Conservation (phyloP, 1,140 invertebrate genomes). For the Zaprionus taronus region DNA sequence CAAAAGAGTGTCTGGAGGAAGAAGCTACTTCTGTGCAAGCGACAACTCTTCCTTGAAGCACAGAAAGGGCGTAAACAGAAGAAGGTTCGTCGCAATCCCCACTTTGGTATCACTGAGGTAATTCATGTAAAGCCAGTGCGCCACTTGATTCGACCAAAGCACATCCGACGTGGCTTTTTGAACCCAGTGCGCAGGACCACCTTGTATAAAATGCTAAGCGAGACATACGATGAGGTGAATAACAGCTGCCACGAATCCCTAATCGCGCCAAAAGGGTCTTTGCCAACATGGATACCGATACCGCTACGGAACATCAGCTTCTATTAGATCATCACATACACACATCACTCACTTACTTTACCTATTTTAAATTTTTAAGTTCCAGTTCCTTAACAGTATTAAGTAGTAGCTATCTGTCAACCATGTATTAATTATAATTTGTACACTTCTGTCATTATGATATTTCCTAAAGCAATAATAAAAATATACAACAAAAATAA, state of each 20-base stretch:
- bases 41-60: slow-evolving; percentile 59
- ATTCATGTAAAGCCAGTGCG: slow-evolving; percentile 53
- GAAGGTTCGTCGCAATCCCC: not conserved
- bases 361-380: too few relatives aligned
- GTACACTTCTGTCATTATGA: not conserved
- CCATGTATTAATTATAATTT: not conserved
- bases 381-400: not conserved
- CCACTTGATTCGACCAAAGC: slow-evolving; percentile 34
- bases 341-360: too few relatives aligned
- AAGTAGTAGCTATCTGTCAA: not conserved
- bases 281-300: slow-evolving; percentile 40
- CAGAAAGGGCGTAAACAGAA: slow-evolving; percentile 37
- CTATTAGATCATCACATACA: slow-evolving; percentile 9
- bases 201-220: slow-evolving; percentile 46
- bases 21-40: slow-evolving; percentile 60
- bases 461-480: not conserved
- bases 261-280: slow-evolving; percentile 53
- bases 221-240: slow-evolving; percentile 47
- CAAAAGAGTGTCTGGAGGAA: not conserved
- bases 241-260: slow-evolving; percentile 25
- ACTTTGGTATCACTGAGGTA: slow-evolving; percentile 43
- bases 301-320: slow-evolving; percentile 27
- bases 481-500: not conserved
- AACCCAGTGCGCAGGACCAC: slow-evolving; percentile 23
- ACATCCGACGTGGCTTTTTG: slow-evolving; percentile 50